Evolutionary conservation across 1,140 invertebrate species (phyloP), one percentile per base, ranked within the genome.

Genomic region (Trachymyrmex septentrionalis): DNA sequence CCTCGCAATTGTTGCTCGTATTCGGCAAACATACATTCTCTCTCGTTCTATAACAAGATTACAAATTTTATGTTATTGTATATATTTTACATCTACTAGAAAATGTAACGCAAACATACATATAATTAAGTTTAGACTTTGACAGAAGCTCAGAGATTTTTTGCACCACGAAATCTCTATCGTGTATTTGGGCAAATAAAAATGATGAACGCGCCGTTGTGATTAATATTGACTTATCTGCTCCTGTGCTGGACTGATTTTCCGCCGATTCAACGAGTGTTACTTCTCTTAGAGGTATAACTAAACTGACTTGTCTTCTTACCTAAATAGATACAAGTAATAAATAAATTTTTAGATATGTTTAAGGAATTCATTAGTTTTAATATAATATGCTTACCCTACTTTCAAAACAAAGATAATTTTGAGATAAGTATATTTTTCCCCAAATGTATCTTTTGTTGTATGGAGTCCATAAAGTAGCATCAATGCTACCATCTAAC

Each of bases 381-480:
- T n/a, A 85, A 44, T 44, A 44, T 44, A 44, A 44, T 44, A 7
- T 44, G 95, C 96, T 96, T 95, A 99, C 99, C 95, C 98, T 97
- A 95, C 99, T 99, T 93, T 98, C 97, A 95, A 99, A 99, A 93
- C 99, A 99, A 88, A 99, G 96, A 95, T 98, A 99, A 95, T 99
- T 99, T 91, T 98, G 97, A 1, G 99, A 99, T 34, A 99, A 95
- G 95, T 98, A 99, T 87, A 99, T 96, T 89, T 97, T 96, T n/a
- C 99, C 99, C 95, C 97, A 97, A 76, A 98, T 97, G 92, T 98
- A 97, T 89, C 97, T 97, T 93, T 99, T 99, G 93, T 99, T 98
- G 92, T 99, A 99, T 0, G 99, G 99, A n/a, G 99, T 99, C 97
- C 98, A 99, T 27, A 99, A 95, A 2, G 97, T 97, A 93, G 98